Evolutionary conservation across 2,888 invertebrate species (phyloP).

Genomic region (Drosophila hamatofila): DNA sequence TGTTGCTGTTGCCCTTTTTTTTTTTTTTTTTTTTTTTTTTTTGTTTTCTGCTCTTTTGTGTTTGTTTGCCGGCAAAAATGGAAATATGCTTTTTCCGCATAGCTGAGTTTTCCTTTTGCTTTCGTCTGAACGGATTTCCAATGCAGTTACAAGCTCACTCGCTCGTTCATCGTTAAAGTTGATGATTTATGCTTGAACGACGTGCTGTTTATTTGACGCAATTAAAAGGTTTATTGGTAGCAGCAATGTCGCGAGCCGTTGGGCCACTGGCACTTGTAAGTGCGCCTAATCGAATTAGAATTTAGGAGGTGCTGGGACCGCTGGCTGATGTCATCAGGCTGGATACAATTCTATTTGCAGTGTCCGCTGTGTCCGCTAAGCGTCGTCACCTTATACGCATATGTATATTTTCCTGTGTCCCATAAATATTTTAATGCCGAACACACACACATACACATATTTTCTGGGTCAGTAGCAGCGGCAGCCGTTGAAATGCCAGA

Average conservation of each 20-base stretch:
- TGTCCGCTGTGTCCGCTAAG: constrained; percentile 21
- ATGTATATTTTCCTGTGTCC: constrained; percentile 23
- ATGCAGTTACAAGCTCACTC: constrained; percentile 18
- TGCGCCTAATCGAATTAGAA: constrained; percentile 74
- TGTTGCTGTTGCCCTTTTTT: constrained; percentile 7
- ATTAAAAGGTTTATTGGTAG: constrained; percentile 14
- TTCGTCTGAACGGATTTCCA: constrained; percentile 17
- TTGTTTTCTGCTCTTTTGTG: constrained; percentile 8
- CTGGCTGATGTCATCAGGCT: constrained; percentile 65
- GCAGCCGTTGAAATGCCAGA: constrained; percentile 32
- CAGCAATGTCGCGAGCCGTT: not conserved
- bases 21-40: not conserved
- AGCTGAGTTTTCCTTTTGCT: constrained; percentile 25
- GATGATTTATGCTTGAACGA: constrained; percentile 2
- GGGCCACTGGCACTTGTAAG: constrained; percentile 42
- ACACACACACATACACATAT: constrained; percentile 8
- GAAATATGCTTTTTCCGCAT: constrained; percentile 54
- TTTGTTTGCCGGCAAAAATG: constrained; percentile 42
- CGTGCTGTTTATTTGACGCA: constrained; percentile 36
- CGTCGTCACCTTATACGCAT: constrained; percentile 30
- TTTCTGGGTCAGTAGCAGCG: constrained; percentile 74
- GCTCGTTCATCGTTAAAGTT: constrained; percentile 1
- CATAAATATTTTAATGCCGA: constrained; percentile 54
- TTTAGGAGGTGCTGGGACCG: constrained; percentile 18
- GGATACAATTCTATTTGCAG: constrained; percentile 32